Base-by-base conservation (phyloP, 2,797 vertebrate species). In the Xenopus petersii region DNA sequence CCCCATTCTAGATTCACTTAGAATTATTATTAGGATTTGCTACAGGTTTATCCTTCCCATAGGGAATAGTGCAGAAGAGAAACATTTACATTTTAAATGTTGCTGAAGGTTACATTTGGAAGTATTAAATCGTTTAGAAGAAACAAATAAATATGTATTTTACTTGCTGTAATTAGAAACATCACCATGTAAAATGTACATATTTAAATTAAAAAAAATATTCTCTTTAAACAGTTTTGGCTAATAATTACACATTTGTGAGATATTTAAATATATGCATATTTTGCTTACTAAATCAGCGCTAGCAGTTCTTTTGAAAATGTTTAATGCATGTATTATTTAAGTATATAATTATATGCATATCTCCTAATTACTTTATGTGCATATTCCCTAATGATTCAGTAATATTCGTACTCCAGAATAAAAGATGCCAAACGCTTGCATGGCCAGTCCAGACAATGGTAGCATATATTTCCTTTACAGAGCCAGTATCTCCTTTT, bases 11-110 rank as follows among this genome's bases (percentile, higher is more conserved):
- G 79, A 9, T n/a, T 60, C 7, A 64, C 75, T 82, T 81, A 73
- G 76, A 81, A 81, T 83, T 80, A 85, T 68, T 33, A 80, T 81
- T 86, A 79, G 16, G 78, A 84, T 83, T 9, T 72, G 30, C 76
- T 82, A 30, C 51, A 82, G 61, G 74, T 17, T 49, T 61, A 83
- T 64, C 36, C 73, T 64, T 56, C 64, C 60, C 74, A 67, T 42
- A 68, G 65, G 10, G 46, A 64, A 83, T 84, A 77, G 63, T 11
- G 64, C 64, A 79, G 2, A 59, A 11, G 56, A 80, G 12, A 70
- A 58, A 68, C 67, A 63, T 12, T 80, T 81, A 74, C 54, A 77
- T 30, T 77, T 17, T 55, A 24, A 47, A 74, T 13, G 48, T 26
- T 49, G 26, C 30, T 71, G 79, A 83, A 80, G 67, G 65, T 67